Base-by-base conservation (phyloP, 2,888 invertebrate genomes). In the Macrosiphum euphorbiae region DNA sequence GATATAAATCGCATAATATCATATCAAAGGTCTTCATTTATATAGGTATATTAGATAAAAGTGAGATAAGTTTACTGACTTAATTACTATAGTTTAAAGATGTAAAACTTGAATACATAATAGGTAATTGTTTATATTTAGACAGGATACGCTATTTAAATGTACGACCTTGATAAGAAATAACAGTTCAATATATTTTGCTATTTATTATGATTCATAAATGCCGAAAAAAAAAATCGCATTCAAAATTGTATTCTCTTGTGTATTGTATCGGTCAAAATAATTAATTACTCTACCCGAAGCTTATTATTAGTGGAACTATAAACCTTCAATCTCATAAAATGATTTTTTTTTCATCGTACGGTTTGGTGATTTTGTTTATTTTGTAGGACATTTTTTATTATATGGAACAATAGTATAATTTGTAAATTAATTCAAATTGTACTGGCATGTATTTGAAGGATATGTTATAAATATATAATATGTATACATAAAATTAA, bases 281-380 rank as follows among this genome's bases (percentile, higher is more conserved):
- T 78, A 78, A 52, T 35, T 52, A 88, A 88, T 55, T 55, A 88
- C 88, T 88, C 35, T 35, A 41, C 1, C 10, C 41, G 35, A 0
- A 78, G 11, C 24, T 55, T 52, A 88, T 88, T 52, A 52, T 88
- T 52, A 88, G 1, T 58, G 52, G 13, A 35, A 88, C 52, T 88
- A 88, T 88, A 88, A 88, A 24, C 35, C 24, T 24, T 20, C 52
- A 52, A 87, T 52, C n/a, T 16, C 20, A 55, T 52, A n/a, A 24
- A 52, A 41, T 41, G 35, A n/a, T 35, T n/a, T 52, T 50, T 87
- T 52, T 50, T 86, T 41, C 50, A 87, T 87, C 35, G 50, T 47
- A 87, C 87, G 87, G 86, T 86, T 88, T 88, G 35, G 24, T 52
- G 88, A 26, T 88, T 55, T 55, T 24, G n/a, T 41, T 35, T 88